Percentiles rank a stretch among this genome's conserved stretches.
These are phyloP conservation scores for Trididemnum nubilum DNA, from an alignment of 23 tunicate species.

Conservation along the genomic window DNA sequence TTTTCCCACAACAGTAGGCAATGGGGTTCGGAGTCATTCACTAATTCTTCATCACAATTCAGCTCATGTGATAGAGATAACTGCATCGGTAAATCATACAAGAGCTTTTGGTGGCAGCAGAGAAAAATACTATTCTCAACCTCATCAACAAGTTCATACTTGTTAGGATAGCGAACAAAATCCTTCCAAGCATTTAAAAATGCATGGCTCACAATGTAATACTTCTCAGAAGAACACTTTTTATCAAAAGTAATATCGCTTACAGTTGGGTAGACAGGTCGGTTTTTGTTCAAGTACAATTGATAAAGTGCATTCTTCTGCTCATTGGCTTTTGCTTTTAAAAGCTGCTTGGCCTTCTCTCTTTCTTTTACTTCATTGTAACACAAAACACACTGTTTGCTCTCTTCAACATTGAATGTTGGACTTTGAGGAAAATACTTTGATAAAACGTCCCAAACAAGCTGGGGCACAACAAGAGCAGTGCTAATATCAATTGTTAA, in stretches of 20 bases:
- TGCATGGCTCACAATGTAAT: slow-evolving; percentile 31
- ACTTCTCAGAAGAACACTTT: not conserved
- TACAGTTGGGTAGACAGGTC: slow-evolving; percentile 31
- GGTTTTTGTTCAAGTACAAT: slow-evolving; percentile 55
- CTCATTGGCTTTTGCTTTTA: slow-evolving; percentile 32
- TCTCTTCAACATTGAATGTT: not conserved
- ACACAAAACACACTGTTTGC: slow-evolving; percentile 40
- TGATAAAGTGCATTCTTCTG: slow-evolving; percentile 52
- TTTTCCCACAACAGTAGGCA: slow-evolving; percentile 48
- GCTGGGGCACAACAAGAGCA: slow-evolving; percentile 40
- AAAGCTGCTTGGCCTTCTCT: not conserved
- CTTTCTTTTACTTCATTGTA: slow-evolving; percentile 14
- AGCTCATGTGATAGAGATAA: not conserved
- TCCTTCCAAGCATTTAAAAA: slow-evolving; percentile 61
- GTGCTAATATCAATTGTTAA: slow-evolving; percentile 19
- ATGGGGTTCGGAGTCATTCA: not conserved
- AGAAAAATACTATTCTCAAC: slow-evolving; percentile 47
- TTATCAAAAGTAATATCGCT: not conserved
- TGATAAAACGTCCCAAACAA: slow-evolving; percentile 51
- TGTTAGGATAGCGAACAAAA: slow-evolving; percentile 54
- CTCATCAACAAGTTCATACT: slow-evolving; percentile 32
- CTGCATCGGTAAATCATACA: slow-evolving; percentile 46
- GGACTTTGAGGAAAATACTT: slow-evolving; percentile 65
- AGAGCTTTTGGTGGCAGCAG: slow-evolving; percentile 57
- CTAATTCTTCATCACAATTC: not conserved